phyloP scores from a whole-genome alignment of 2,113 vertebrate species.

The Chascanopsetta lugubris region DNA sequence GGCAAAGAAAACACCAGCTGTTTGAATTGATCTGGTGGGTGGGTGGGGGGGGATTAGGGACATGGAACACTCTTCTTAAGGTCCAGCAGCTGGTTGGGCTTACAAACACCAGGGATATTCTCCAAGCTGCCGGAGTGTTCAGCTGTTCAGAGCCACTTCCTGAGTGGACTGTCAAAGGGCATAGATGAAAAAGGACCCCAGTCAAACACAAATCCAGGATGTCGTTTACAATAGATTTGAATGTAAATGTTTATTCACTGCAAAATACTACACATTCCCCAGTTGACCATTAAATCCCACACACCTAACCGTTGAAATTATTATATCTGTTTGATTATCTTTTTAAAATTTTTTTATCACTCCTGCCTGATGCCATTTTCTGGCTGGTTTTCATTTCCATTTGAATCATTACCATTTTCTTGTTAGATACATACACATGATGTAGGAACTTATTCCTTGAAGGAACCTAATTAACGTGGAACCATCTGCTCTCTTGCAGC shows the following conservation, averaged over 20 bases:
- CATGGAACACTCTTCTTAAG: constrained; percentile 11
- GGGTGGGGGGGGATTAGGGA: constrained; percentile 18
- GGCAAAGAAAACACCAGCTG: constrained; percentile 72
- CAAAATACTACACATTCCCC: too few relatives aligned
- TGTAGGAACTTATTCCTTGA: neutral
- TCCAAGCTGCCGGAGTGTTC: constrained; percentile 46
- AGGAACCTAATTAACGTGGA: constrained; percentile 6
- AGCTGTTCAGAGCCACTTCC: constrained; percentile 65
- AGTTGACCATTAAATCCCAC: too few relatives aligned
- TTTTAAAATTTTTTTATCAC: neutral
- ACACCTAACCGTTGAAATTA: too few relatives aligned
- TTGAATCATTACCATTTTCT: neutral
- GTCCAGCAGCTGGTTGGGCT: constrained; percentile 38
- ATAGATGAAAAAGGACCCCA: neutral
- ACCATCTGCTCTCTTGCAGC: constrained; percentile 80
- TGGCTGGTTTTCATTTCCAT: neutral
- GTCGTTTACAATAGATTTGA: neutral
- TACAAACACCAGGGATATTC: constrained; percentile 59
- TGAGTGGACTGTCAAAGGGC: constrained; percentile 43
- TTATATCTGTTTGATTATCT: neutral
- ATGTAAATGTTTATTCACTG: too few relatives aligned
- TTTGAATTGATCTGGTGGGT: constrained; percentile 50
- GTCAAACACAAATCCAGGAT: constrained; percentile 5
- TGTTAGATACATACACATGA: neutral
- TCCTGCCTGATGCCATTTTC: neutral